Evolutionary conservation across 2,888 invertebrate species (phyloP).

Genomic region (Mystacides longicornis): DNA sequence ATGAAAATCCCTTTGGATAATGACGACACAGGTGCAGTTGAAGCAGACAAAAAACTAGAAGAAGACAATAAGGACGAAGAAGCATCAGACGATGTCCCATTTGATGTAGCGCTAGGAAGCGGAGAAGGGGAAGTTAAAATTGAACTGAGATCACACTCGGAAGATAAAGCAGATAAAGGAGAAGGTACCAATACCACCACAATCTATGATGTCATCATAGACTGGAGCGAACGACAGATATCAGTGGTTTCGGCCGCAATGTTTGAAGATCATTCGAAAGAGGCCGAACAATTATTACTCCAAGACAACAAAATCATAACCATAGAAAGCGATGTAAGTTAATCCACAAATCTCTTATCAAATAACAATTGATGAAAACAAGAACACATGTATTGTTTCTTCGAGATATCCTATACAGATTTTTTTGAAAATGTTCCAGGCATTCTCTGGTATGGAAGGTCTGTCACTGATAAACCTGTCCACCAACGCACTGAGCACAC

Average conservation of each 20-base stretch:
- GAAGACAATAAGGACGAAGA: conserved; percentile 33
- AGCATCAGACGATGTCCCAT: conserved; percentile 24
- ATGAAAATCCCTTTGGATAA: too few species aligned
- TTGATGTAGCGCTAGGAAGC: conserved; percentile 35
- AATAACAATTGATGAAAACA: too few species aligned
- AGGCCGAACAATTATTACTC: conserved; percentile 36
- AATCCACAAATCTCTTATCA: too few species aligned
- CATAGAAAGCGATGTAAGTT: conserved; percentile 19
- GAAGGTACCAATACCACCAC: neutral
- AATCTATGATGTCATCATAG: neutral
- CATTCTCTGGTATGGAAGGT: conserved; percentile 24
- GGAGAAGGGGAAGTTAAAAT: neutral
- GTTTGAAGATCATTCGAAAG: conserved; percentile 36
- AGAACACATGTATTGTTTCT: too few species aligned
- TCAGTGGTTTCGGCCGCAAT: conserved; percentile 4
- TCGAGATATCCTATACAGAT: neutral
- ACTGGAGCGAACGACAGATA: conserved; percentile 11
- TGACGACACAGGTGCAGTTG: conserved; percentile 26
- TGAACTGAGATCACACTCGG: neutral
- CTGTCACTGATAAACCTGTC: conserved; percentile 28
- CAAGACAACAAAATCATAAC: conserved; percentile 34
- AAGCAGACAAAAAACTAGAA: conserved; percentile 18
- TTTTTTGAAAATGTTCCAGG: conserved; percentile 26
- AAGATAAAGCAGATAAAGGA: neutral
- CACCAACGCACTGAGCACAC: conserved; percentile 35